Percentiles rank a stretch among this genome's conserved stretches.
Conservation (phyloP, 2,888 invertebrate genomes). For the Eupithecia centaureata region DNA sequence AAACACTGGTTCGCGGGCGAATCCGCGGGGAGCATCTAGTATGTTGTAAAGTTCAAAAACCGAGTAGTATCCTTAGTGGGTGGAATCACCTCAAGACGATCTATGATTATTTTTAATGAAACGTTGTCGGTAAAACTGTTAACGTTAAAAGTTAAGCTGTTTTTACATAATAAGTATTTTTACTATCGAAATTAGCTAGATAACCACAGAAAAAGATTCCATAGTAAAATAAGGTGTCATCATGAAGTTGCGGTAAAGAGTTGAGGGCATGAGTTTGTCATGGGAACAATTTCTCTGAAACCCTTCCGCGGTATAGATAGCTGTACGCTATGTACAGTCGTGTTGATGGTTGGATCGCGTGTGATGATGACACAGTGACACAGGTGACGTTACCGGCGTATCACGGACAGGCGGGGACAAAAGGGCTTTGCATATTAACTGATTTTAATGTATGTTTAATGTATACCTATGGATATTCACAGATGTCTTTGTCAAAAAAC, state of each 20-base stretch:
- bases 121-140: no score
- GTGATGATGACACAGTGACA: not conserved
- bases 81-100: no score
- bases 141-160: no score
- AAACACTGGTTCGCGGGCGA: no score
- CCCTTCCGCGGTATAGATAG: not conserved
- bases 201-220: not conserved
- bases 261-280: not conserved
- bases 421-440: not conserved
- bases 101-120: no score
- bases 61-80: no score
- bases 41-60: no score
- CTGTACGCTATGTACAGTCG: no score
- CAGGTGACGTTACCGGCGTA: not conserved
- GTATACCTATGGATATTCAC: no score
- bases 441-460: no score
- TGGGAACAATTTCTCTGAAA: not conserved
- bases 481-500: no score
- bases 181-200: not conserved
- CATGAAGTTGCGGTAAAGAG: not conserved
- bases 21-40: no score
- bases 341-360: not conserved
- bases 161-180: not conserved
- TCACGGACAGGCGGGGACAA: not conserved
- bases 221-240: not conserved